These are phyloP conservation scores for Penaeus japonicus DNA, from an alignment of 1,140 invertebrate genomes.

Conservation along the genomic window DNA sequence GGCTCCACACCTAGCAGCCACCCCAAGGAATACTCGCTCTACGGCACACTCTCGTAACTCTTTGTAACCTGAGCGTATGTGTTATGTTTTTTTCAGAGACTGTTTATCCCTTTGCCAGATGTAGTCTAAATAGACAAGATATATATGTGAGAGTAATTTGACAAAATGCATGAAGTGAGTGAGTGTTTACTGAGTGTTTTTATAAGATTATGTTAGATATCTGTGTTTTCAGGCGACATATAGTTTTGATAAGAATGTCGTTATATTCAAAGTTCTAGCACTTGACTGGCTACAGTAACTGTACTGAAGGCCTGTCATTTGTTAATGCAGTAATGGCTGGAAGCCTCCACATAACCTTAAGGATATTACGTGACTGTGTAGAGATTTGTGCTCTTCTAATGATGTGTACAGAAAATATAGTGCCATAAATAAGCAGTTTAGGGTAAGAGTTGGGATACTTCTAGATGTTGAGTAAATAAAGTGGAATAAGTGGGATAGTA, in stretches of 20 bases:
- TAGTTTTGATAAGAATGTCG: slow-evolving; percentile 31
- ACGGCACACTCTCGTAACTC: slow-evolving; percentile 22
- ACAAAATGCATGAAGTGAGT: slow-evolving; percentile 20
- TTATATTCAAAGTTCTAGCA: background rate
- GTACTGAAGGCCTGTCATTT: background rate
- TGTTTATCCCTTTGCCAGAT: background rate
- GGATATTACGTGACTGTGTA: background rate
- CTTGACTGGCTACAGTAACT: slow-evolving; percentile 13
- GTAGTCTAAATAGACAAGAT: background rate
- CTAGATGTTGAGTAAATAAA: too few relatives aligned
- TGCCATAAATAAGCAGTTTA: slow-evolving; percentile 18
- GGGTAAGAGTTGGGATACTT: background rate
- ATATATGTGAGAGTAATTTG: slow-evolving; percentile 7
- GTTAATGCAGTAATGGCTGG: background rate
- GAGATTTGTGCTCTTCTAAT: background rate
- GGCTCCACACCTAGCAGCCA: background rate
- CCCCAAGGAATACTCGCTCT: slow-evolving; percentile 22
- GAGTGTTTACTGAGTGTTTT: slow-evolving; percentile 10
- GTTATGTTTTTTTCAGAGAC: background rate
- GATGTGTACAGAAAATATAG: background rate
- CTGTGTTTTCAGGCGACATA: slow-evolving; percentile 30
- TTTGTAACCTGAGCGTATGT: slow-evolving; percentile 29
- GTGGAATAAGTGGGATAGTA: too few relatives aligned
- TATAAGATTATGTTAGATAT: slow-evolving; percentile 37
- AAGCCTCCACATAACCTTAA: background rate